Evolutionary conservation across 1,140 invertebrate species (phyloP), one percentile per base, ranked within the genome.

Genomic region (Tribolium castaneum): DNA sequence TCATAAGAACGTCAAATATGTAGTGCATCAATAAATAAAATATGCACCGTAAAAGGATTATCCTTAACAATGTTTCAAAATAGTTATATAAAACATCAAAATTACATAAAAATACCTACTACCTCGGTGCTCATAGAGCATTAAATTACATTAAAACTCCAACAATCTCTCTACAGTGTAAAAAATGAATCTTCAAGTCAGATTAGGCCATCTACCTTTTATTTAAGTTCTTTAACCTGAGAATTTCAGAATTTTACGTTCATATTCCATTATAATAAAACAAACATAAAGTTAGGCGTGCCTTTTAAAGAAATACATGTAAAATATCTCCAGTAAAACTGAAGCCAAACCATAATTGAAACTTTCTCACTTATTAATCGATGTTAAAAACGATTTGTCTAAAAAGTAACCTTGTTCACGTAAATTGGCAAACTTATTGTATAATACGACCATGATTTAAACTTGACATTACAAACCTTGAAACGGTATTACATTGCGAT

Each of bases 351-450:
- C 13, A 56, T 56, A 16, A 19, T 56, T 56, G 9, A 56, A 59
- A 59, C 54, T 66, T 66, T 66, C 59, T 66, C 34, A 35, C 6
- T 35, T 34, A 35, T 62, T 30, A 35, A 35, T 66, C 13, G 6
- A 13, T 66, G 13, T 66, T 34, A 66, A 66, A 62, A 66, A 35
- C 10, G 10, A 66, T 13, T 13, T 66, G n/a, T 35, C 59, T 34
- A 66, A 66, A 66, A 66, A 66, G 59, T 66, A 66, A 66, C 59
- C 59, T 66, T 66, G 59, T 66, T 66, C 59, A 66, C 25, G 30
- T 66, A 66, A 66, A 66, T 66, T 66, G 59, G 59, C 30, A 66
- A 66, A 66, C n/a, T 66, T 66, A 66, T 66, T 66, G 59, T 66
- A 66, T 66, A 66, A 66, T 66, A 39, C 59, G 30, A 66, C 59